Conservation (phyloP, 2,888 invertebrate genomes). For the Plagodis pulveraria region DNA sequence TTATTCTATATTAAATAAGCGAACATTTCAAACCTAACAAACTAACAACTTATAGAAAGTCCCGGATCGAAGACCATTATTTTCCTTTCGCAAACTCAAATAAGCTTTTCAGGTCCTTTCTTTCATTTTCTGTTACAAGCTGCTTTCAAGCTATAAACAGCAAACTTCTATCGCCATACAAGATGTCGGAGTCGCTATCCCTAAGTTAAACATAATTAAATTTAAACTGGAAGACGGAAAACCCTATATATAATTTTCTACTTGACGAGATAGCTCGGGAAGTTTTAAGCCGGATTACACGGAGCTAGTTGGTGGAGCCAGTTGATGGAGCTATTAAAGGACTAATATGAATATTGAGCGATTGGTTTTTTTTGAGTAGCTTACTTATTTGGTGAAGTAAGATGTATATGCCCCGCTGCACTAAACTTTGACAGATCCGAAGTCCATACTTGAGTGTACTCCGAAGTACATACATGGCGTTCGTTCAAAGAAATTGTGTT, state of each 20-base stretch:
- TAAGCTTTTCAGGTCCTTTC: constrained; percentile 4
- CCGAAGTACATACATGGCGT: too few relatives aligned
- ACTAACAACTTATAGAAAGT: neutral
- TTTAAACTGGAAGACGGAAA: constrained; percentile 42
- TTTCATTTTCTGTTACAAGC: constrained; percentile 1
- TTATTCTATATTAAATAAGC: neutral
- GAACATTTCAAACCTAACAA: neutral
- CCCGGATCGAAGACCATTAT: constrained; percentile 9
- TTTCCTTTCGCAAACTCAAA: constrained; percentile 15
- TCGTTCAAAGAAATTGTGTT: too few relatives aligned
- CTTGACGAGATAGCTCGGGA: constrained; percentile 41
- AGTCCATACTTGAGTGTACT: too few relatives aligned
- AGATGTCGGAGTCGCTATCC: constrained; percentile 23
- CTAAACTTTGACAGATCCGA: too few relatives aligned
- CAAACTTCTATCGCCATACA: constrained; percentile 14
- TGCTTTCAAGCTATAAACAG: constrained; percentile 12
- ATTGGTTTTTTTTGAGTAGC: constrained; percentile 15
- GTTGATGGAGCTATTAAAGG: constrained; percentile 16
- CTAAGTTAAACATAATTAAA: constrained; percentile 50
- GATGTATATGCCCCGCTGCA: too few relatives aligned
- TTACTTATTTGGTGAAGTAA: neutral
- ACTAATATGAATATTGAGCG: constrained; percentile 10
- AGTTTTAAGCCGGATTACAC: constrained; percentile 25
- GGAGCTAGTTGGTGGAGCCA: constrained; percentile 19
- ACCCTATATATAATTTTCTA: constrained; percentile 56